These are phyloP conservation scores for Muscina levida DNA, from an alignment of 2,888 invertebrate species.

Conservation along the genomic window DNA sequence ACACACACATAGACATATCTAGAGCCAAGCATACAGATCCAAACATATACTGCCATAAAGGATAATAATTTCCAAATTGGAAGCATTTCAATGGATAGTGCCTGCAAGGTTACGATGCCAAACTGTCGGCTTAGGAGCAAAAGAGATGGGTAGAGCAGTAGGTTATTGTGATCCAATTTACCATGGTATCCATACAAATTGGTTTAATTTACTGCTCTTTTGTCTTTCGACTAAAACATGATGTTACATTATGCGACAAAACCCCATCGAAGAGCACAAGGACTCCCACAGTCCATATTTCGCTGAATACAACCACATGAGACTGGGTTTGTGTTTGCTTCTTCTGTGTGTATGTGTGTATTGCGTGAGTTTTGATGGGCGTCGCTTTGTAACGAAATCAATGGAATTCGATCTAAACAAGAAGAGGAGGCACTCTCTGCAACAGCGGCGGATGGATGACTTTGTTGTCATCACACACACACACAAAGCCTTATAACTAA, in stretches of 20 bases:
- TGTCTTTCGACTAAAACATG: constrained; percentile 12
- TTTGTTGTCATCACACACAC: constrained; percentile 15
- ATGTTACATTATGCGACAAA: constrained; percentile 5
- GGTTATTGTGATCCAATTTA: constrained; percentile 4
- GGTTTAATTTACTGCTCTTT: constrained; percentile 21
- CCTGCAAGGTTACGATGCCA: not conserved
- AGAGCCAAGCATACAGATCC: not conserved
- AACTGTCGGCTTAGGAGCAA: too few relatives aligned
- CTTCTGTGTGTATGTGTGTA: not conserved
- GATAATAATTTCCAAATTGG: not conserved
- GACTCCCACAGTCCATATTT: constrained; percentile 8
- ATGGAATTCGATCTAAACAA: constrained; percentile 15
- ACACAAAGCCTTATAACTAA: not conserved
- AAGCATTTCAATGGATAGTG: not conserved
- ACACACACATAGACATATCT: too few relatives aligned
- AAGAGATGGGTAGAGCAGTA: too few relatives aligned
- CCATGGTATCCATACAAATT: constrained; percentile 24
- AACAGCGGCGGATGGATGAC: not conserved
- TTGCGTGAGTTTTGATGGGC: constrained; percentile 8
- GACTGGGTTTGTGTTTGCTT: too few relatives aligned
- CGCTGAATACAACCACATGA: not conserved
- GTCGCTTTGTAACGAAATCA: constrained; percentile 20
- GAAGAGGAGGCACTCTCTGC: not conserved
- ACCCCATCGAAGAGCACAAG: constrained; percentile 3
- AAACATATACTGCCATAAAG: not conserved